Evolutionary conservation across 2,113 vertebrate genomes (phyloP).

Genomic region (Leptosomus discolor): DNA sequence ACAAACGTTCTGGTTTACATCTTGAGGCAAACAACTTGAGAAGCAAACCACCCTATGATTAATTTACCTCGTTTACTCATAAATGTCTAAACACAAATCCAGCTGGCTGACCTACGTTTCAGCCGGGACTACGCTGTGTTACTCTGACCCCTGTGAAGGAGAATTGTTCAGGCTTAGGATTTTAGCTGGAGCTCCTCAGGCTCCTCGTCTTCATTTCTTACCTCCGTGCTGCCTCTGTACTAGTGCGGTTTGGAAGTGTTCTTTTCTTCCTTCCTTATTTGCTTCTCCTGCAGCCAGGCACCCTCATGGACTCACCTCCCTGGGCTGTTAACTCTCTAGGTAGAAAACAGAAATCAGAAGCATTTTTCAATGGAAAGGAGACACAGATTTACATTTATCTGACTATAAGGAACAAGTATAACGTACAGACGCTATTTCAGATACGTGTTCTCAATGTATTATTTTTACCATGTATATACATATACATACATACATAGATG

Average conservation of each 20-base stretch:
- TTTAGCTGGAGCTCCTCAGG: background rate
- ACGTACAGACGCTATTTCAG: background rate
- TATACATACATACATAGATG: background rate
- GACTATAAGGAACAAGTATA: background rate
- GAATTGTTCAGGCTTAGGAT: background rate
- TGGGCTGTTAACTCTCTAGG: background rate
- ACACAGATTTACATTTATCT: background rate
- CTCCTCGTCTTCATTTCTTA: background rate
- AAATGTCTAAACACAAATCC: background rate
- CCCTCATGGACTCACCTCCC: background rate
- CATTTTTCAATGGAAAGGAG: background rate
- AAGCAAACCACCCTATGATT: background rate
- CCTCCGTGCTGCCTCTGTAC: background rate
- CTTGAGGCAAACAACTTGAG: background rate
- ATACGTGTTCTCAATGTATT: background rate
- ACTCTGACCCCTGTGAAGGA: background rate
- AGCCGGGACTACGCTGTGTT: background rate
- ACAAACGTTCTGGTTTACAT: background rate
- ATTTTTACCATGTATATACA: background rate
- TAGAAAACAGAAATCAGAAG: background rate
- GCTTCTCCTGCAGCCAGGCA: background rate
- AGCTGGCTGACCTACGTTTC: background rate
- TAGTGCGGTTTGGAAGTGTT: background rate
- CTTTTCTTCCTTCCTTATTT: background rate
- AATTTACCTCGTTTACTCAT: background rate